Evolutionary conservation across 2,888 invertebrate genomes (phyloP).

Genomic region (Notocelia uddmanniana): DNA sequence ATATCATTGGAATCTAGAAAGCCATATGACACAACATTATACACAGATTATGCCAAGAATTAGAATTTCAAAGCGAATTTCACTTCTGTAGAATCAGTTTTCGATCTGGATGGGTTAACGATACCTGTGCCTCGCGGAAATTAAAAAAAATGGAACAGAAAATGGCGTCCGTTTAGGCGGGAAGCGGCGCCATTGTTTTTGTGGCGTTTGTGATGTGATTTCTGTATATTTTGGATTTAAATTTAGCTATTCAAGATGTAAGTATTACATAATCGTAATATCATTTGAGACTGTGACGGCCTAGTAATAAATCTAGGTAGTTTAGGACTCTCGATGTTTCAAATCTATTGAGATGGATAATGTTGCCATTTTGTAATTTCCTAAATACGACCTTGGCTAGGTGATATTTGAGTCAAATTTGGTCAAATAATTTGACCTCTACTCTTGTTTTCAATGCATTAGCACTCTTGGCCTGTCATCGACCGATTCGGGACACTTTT

Average conservation of each 20-base stretch:
- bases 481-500: too few species aligned
- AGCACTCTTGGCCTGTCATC: background rate
- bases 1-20: constrained; percentile 38
- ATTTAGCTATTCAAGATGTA: constrained; percentile 35
- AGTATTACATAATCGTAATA: constrained; percentile 24
- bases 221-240: constrained; percentile 10
- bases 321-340: too few species aligned
- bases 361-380: background rate
- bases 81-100: constrained; percentile 40
- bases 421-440: background rate
- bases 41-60: constrained; percentile 39
- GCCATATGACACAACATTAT: constrained; percentile 40
- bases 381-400: background rate
- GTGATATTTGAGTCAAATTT: background rate
- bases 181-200: constrained; percentile 19
- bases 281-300: too few species aligned
- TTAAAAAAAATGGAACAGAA: constrained; percentile 10
- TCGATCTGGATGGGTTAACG: background rate
- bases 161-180: constrained; percentile 28
- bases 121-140: constrained; percentile 12
- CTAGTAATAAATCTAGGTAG: too few species aligned
- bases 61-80: constrained; percentile 44
- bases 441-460: background rate
- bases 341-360: too few species aligned
- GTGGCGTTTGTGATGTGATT: constrained; percentile 25